Base-by-base conservation (phyloP, 2,113 vertebrate species). In the Tringa solitaria region DNA sequence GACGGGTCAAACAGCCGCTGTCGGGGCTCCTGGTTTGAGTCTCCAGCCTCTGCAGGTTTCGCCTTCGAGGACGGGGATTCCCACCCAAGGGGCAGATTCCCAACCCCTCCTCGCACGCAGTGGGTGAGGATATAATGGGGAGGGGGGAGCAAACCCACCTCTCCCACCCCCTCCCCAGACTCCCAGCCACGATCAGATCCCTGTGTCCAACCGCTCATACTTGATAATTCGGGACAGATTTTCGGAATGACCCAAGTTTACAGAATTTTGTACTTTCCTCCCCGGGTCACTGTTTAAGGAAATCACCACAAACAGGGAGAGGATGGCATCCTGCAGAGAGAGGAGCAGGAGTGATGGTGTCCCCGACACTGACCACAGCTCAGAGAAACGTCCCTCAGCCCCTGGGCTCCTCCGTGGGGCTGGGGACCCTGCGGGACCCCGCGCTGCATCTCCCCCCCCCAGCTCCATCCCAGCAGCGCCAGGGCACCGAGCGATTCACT, bases 1-100 rank as follows among this genome's bases (percentile, higher is more conserved):
- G 22, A 9, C 1, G 2, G 75, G 16, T 9, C 69, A 8, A 14
- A 12, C 23, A 1, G 21, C 4, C 21, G 2, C 57, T 0, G 0
- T 0, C 2, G 2, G 3, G 64, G 37, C 82, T 68, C 37, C 77
- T 24, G 5, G 20, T 9, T 6, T 16, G 46, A 2, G 2, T 2
- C 39, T 37, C 1, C 0, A 15, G 30, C 39, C 2, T 1, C 21
- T 20, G 33, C 0, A 35, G 50, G n/a, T 53, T 20, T 7, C 3
- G 2, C 21, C 24, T 18, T 5, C 11, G 6, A 45, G 83, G 50
- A 51, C 2, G 23, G 46, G 59, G 69, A 76, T 56, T 57, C 19
- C 24, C 54, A 63, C 4, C 28, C 8, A 3, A 28, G 27, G 45
- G 43, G 7, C 5, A 2, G 16, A 43, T 16, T 37, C 57, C 50